Percentiles rank a stretch among this genome's conserved stretches.
Evolutionary conservation across 2,113 vertebrate species (phyloP).

Genomic region (Leptobrachium leishanense): DNA sequence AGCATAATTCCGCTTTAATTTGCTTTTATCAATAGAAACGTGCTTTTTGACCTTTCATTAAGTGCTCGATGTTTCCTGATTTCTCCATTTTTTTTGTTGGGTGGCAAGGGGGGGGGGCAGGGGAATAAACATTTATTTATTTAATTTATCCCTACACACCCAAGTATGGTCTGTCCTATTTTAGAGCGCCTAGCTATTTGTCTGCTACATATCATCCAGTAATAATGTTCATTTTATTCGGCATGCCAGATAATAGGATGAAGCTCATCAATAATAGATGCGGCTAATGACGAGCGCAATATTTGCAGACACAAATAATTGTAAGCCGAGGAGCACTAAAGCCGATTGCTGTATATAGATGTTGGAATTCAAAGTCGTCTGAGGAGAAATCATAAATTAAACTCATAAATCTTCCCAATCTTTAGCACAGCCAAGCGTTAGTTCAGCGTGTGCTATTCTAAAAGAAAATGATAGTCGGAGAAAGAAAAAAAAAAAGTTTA

Average conservation of each 20-base stretch:
- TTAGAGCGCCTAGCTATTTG: constrained; percentile 6
- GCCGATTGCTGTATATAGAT: constrained; percentile 40
- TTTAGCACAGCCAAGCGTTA: constrained; percentile 40
- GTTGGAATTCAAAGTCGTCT: constrained; percentile 45
- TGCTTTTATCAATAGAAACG: constrained; percentile 18
- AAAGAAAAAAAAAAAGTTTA: constrained; percentile 18
- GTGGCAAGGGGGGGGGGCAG: no score
- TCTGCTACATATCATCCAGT: constrained; percentile 28
- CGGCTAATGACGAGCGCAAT: constrained; percentile 46
- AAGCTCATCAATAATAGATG: constrained; percentile 46
- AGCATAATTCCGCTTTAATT: constrained; percentile 1
- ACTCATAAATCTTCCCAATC: constrained; percentile 47
- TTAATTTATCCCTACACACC: not conserved
- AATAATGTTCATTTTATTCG: constrained; percentile 42
- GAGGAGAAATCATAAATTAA: constrained; percentile 49
- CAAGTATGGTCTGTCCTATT: constrained; percentile 1
- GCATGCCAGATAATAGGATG: constrained; percentile 34
- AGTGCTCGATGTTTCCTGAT: not conserved
- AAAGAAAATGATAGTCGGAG: constrained; percentile 1
- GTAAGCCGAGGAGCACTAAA: constrained; percentile 46
- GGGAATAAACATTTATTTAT: not conserved
- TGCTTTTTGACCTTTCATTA: constrained; percentile 20
- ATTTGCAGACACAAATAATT: constrained; percentile 49
- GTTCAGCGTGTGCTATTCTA: constrained; percentile 18
- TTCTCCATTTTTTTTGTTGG: not conserved